These are phyloP conservation scores for Rhorus exstirpatorius DNA, from an alignment of 2,888 invertebrate genomes.

Conservation along the genomic window DNA sequence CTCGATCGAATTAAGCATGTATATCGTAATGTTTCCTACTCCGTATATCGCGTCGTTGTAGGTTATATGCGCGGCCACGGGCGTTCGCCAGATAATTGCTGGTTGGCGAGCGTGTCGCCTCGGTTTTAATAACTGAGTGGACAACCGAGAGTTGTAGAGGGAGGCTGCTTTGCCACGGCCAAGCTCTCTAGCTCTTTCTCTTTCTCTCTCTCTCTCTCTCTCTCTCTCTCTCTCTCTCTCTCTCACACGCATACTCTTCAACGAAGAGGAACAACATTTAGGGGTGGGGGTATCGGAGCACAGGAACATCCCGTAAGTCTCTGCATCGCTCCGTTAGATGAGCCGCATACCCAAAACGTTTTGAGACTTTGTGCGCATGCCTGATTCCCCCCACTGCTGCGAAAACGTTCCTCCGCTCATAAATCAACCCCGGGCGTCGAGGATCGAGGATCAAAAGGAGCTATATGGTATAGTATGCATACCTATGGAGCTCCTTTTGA, in stretches of 20 bases:
- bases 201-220: conserved; percentile 11
- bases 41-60: conserved; percentile 56
- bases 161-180: conserved; percentile 76
- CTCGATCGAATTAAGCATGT: conserved; percentile 37
- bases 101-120: conserved; percentile 84
- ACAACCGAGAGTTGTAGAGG: conserved; percentile 82
- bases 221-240: conserved; percentile 42
- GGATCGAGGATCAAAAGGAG: conserved; percentile 73
- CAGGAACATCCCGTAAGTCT: conserved; percentile 65
- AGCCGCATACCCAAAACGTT: conserved; percentile 61
- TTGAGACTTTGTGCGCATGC: conserved; percentile 78
- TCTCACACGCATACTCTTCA: conserved; percentile 57
- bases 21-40: conserved; percentile 24
- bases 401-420: conserved; percentile 71
- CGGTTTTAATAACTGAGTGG: conserved; percentile 85
- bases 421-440: conserved; percentile 81
- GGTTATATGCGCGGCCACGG: conserved; percentile 78
- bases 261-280: conserved; percentile 46
- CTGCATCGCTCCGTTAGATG: conserved; percentile 65
- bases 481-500: conserved; percentile 31
- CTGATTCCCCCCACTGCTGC: conserved; percentile 76
- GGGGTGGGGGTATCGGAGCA: conserved; percentile 76
- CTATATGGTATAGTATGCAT: conserved; percentile 15
- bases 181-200: conserved; percentile 48
- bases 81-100: conserved; percentile 84